Base-by-base conservation (phyloP, 2,797 vertebrate species). In the Alcedo atthis region DNA sequence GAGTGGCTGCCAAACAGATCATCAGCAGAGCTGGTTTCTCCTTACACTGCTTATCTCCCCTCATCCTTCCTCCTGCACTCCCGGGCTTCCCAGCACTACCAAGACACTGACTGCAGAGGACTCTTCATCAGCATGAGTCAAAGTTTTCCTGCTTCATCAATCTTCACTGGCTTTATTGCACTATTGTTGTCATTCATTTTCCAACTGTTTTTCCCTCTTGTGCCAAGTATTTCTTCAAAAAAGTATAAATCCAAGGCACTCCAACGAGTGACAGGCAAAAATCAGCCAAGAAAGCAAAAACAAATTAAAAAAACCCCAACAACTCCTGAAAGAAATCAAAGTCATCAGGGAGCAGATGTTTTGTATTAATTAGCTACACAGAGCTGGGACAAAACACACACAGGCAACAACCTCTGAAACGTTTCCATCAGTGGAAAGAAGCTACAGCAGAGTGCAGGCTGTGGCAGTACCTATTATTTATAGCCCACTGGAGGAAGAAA, bases 191-290 rank as follows among this genome's bases (percentile, higher is more conserved):
- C 33, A 74, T 54, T 85, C 7, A 53, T 74, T 93, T 95, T 79
- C 69, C 77, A 96, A 61, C 61, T 79, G 32, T 74, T 94, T 94
- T 96, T 87, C 80, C 64, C 43, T 71, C 32, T 26, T 92, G 91
- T 88, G 85, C 92, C 92, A 96, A 96, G 58, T 90, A 94, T 89
- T 95, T 85, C 57, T 93, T 93, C 90, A 91, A 96, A 45, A 45
- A 95, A 86, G 63, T 78, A 54, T 87, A 94, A 95, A 96, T 94
- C 67, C 86, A 92, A 95, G 73, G 68, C 66, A 6, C 61, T 93
- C 83, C 87, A 96, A 64, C 68, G 94, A 96, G 53, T 76, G 85
- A 85, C 63, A 83, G 63, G 78, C 40, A 85, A 96, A 95, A 95
- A 85, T 40, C 93, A 96, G 81, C 40, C 30, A 94, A 70, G 64